Evolutionary conservation across 2,113 vertebrate genomes (phyloP), one percentile per base, ranked within the genome.

Genomic region (Urocitellus parryii): DNA sequence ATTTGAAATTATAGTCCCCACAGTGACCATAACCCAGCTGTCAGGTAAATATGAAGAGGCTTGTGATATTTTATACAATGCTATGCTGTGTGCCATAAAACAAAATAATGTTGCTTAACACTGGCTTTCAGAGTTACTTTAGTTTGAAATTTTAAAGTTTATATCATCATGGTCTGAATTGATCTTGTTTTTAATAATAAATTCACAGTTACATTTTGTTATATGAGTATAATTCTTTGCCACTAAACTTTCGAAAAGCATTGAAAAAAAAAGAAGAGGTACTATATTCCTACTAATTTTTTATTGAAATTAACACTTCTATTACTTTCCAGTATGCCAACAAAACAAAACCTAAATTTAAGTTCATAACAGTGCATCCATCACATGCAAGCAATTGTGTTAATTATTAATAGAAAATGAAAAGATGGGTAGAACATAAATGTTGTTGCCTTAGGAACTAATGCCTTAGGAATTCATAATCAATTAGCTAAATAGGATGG

Each of bases 81-180:
- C 78, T 93, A 24, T 90, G 45, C 18, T 87, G 20, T 83, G 37
- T 84, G 51, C 42, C 27, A 77, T 76, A 83, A 95, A 97, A 76
- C 58, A 94, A 92, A 97, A 93, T 89, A 95, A 94, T 85, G 51
- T 65, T 97, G 39, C 61, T 95, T 88, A 94, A 73, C 45, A 63
- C 67, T 63, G 14, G 22, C 45, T 77, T 96, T 93, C 56, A 56
- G 78, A 90, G 68, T 82, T 92, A 72, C 82, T 95, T 95, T 90
- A 37, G 27, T 84, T 92, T 80, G 58, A 37, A 97, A 88, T 25
- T 80, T 90, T 92, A 80, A 94, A 72, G 51, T 94, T 93, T 81
- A 70, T 74, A 84, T 34, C 17, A 90, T 34, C 61, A 42, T 22
- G 27, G 61, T 85, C 58, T 91, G 61, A 73, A 93, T 0, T 37